phyloP scores from a whole-genome alignment of 30 jellyfish, hydroid and myxozoan genomes.

The Morbakka virulenta region DNA sequence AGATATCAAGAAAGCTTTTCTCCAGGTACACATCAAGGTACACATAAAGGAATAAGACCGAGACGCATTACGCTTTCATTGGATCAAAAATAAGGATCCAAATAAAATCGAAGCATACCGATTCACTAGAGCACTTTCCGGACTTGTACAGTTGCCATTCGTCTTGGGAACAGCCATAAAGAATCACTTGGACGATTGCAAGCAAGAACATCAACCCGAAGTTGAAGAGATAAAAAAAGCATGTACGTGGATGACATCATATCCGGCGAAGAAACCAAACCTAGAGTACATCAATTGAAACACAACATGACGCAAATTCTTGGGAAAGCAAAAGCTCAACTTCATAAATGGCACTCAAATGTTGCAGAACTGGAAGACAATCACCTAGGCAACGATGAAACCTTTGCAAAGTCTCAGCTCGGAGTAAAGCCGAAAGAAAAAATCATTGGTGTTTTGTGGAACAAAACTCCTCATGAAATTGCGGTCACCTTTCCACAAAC shows the following conservation, averaged over 20 bases:
- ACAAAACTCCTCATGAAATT: slow-evolving; percentile 35
- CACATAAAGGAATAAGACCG: slow-evolving; percentile 57
- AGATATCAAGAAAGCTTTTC: slow-evolving; percentile 74
- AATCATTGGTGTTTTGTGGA: slow-evolving; percentile 64
- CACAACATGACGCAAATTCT: slow-evolving; percentile 15
- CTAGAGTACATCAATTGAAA: slow-evolving; percentile 15
- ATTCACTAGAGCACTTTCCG: slow-evolving; percentile 55
- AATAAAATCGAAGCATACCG: slow-evolving; percentile 22
- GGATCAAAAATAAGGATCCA: slow-evolving; percentile 45
- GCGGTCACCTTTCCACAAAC: slow-evolving; percentile 42
- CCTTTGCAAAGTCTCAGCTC: slow-evolving; percentile 56
- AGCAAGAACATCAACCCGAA: slow-evolving; percentile 22
- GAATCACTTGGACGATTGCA: slow-evolving; percentile 18
- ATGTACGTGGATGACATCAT: slow-evolving; percentile 47
- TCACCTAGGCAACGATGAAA: not conserved
- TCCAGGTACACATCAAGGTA: slow-evolving; percentile 48
- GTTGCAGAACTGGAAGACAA: slow-evolving; percentile 24
- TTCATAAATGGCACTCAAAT: slow-evolving; percentile 65
- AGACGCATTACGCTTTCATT: slow-evolving; percentile 51
- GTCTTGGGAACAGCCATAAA: slow-evolving; percentile 37
- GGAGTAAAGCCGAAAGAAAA: slow-evolving; percentile 40
- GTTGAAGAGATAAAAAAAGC: slow-evolving; percentile 29
- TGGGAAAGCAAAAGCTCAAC: slow-evolving; percentile 26
- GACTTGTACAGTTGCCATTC: slow-evolving; percentile 51
- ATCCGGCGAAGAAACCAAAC: slow-evolving; percentile 3